Percentiles rank a stretch among this genome's conserved stretches.
Evolutionary conservation across 2,797 vertebrate genomes (phyloP).

Genomic region (Manis pentadactyla): DNA sequence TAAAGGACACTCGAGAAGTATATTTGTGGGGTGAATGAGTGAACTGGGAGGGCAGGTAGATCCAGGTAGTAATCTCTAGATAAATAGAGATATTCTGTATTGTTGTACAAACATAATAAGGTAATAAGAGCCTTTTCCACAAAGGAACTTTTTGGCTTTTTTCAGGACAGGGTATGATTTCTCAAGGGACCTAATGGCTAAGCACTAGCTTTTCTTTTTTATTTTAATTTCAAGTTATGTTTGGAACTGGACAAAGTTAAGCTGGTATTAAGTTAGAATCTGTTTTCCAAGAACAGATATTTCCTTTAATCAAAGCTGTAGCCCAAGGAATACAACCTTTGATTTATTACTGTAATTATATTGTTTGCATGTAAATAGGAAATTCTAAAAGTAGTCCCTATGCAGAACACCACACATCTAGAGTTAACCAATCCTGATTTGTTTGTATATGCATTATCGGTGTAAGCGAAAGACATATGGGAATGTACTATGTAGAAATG

Average conservation of each 20-base stretch:
- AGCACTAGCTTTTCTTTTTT: not conserved
- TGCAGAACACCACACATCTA: not conserved
- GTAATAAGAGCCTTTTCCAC: not conserved
- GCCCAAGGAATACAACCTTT: not conserved
- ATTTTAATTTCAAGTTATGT: not conserved
- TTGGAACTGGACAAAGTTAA: slow-evolving; percentile 41
- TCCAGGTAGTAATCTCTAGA: not conserved
- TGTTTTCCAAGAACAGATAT: not conserved
- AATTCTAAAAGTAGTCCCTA: slow-evolving; percentile 41
- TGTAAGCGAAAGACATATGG: not conserved
- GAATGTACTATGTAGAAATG: not conserved
- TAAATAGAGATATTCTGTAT: not conserved
- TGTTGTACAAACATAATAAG: not conserved
- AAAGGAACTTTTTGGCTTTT: not conserved
- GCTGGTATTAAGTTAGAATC: not conserved
- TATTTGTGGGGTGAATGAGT: not conserved
- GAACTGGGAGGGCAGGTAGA: not conserved
- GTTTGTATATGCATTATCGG: not conserved
- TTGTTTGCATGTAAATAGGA: not conserved
- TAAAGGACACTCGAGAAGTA: not conserved
- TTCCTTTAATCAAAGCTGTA: slow-evolving; percentile 43
- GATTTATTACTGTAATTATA: not conserved
- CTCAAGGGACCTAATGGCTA: not conserved
- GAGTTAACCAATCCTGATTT: slow-evolving; percentile 29
- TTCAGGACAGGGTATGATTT: not conserved